Conservation (phyloP, 2,888 invertebrate genomes). For the Metallyticus violacea region DNA sequence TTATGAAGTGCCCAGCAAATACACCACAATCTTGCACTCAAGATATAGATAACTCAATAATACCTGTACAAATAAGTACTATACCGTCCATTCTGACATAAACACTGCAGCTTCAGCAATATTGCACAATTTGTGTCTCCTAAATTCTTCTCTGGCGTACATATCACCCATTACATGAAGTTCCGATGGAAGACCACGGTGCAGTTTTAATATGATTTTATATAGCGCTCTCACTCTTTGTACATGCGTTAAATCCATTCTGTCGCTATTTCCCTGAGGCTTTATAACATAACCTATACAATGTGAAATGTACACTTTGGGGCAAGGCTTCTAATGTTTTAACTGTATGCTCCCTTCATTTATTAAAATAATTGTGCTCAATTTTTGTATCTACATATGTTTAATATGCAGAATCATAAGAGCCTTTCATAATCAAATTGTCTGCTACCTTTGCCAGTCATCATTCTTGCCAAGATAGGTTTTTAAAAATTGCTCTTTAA, state of each 20-base stretch:
- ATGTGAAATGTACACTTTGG: too few species aligned
- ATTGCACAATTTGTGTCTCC: constrained; percentile 73
- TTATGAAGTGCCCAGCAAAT: not conserved
- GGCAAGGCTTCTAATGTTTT: too few species aligned
- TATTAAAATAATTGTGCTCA: too few species aligned
- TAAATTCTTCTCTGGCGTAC: constrained; percentile 82
- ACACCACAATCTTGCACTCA: not conserved
- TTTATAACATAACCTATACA: not conserved
- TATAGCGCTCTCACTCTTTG: constrained; percentile 68
- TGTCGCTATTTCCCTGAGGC: not conserved
- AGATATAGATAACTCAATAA: not conserved
- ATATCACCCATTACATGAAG: constrained; percentile 68
- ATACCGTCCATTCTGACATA: constrained; percentile 86
- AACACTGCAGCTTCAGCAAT: constrained; percentile 70
- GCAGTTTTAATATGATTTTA: constrained; percentile 74
- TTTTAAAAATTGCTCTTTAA: too few species aligned
- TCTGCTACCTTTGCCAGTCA: too few species aligned
- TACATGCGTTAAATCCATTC: constrained; percentile 48
- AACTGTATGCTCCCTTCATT: too few species aligned
- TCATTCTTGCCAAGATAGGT: too few species aligned
- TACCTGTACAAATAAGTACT: not conserved
- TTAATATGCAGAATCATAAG: too few species aligned
- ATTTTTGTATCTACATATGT: too few species aligned
- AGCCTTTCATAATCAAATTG: too few species aligned
- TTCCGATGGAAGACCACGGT: constrained; percentile 71